Percentiles rank a stretch among this genome's conserved stretches.
phyloP scores from a whole-genome alignment of 2,888 invertebrate species.

The Labia minor region DNA sequence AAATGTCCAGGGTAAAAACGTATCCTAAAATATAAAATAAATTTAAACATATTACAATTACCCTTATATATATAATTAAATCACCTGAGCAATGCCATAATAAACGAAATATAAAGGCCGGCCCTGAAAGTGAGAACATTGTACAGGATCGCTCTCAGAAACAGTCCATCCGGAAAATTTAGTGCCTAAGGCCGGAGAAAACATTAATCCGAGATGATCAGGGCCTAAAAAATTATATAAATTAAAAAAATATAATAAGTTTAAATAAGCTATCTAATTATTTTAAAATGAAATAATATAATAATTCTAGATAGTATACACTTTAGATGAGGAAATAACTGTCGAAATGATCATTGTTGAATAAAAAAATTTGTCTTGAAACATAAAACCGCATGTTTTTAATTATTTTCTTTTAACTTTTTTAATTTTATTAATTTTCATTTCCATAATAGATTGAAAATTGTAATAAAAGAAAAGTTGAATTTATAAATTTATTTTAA shows the following conservation, averaged over 20 bases:
- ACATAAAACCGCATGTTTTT: no score
- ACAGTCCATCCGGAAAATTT: slow-evolving; percentile 47
- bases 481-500: background rate
- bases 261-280: background rate
- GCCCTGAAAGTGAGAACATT: slow-evolving; percentile 41
- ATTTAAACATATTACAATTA: no score
- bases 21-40: background rate
- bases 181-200: slow-evolving; percentile 49
- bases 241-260: slow-evolving; percentile 21
- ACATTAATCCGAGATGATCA: slow-evolving; percentile 53
- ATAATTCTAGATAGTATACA: no score
- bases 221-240: slow-evolving; percentile 45
- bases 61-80: slow-evolving; percentile 26
- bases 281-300: background rate
- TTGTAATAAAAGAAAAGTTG: background rate
- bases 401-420: no score
- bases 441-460: no score
- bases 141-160: slow-evolving; percentile 42
- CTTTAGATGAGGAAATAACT: no score
- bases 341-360: no score
- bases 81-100: slow-evolving; percentile 50
- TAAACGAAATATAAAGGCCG: slow-evolving; percentile 56
- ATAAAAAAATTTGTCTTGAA: no score
- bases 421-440: no score
- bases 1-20: slow-evolving; percentile 41